phyloP scores from a whole-genome alignment of 2,113 vertebrate genomes.

The Plecotus auritus region DNA sequence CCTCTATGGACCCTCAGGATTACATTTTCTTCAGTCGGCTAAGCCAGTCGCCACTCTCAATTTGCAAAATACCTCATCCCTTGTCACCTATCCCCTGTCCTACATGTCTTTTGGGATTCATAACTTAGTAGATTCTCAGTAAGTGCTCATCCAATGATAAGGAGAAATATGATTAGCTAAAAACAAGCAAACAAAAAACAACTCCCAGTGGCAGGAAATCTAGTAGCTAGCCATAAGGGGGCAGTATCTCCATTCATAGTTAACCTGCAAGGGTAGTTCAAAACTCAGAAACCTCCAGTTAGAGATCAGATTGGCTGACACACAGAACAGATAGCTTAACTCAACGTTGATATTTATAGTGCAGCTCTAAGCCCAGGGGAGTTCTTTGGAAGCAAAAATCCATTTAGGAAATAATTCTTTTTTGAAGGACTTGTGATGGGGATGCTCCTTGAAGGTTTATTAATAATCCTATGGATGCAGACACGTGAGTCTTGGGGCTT shows the following conservation, averaged over 20 bases:
- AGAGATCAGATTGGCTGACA: background rate
- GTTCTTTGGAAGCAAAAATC: background rate
- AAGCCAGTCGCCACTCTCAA: background rate
- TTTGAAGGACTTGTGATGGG: background rate
- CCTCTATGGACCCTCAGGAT: background rate
- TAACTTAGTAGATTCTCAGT: background rate
- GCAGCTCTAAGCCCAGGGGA: background rate
- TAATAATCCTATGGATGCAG: constrained; percentile 25
- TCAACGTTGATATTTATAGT: background rate
- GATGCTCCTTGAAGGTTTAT: background rate
- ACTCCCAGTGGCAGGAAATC: background rate
- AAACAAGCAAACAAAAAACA: background rate
- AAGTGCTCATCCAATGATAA: background rate
- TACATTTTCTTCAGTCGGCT: background rate
- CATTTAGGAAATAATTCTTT: background rate
- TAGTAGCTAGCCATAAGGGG: background rate
- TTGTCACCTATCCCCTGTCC: background rate
- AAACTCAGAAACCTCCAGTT: background rate
- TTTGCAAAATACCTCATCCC: background rate
- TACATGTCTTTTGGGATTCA: background rate
- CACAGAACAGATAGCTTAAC: background rate
- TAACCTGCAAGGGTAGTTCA: background rate
- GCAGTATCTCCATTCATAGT: background rate
- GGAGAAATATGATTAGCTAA: background rate
- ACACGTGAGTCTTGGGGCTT: background rate